Evolutionary conservation across 2,113 vertebrate species (phyloP), one percentile per base, ranked within the genome.

Genomic region (Tyto alba): DNA sequence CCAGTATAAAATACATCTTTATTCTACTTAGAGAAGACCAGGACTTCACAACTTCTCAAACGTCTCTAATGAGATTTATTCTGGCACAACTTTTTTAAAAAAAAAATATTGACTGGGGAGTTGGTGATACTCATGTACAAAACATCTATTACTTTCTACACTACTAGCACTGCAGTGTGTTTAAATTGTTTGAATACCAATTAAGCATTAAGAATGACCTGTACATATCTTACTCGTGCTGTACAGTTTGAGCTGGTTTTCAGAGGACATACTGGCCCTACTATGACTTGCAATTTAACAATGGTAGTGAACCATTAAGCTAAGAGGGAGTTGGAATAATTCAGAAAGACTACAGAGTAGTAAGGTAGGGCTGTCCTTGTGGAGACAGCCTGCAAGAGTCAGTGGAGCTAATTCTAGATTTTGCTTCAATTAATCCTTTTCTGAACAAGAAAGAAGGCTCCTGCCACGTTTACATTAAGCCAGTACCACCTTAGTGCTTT

Each of bases 241-340:
- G n/a, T 27, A 11, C 16, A 21, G 9, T 29, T 16, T 7, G 55
- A 57, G n/a, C 34, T 74, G 57, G 1, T 7, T 50, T 23, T 27
- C 36, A 36, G 38, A 45, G 69, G 52, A 2, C 0, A 0, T 1
- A 2, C n/a, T 55, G 84, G 10, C 59, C n/a, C 47, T 14, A 0
- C 0, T 1, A 2, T 1, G 13, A 34, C 20, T 10, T 18, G 9
- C 6, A 55, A 0, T 43, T 63, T 22, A 22, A 48, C 9, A 7
- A 32, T 32, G 23, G 7, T 6, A 30, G 29, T 9, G n/a, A n/a
- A n/a, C n/a, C n/a, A n/a, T 76, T 15, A 13, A 43, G 34, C 3
- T 8, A 20, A 62, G 52, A 29, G 48, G 20, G 23, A 56, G 18
- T 3, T 9, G 5, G 45, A 36, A 5, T 20, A 32, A 55, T 8